Conservation (phyloP, 2,113 vertebrate genomes). For the human (Homo sapiens) region GRCh38 chr19:6455001-6455500, state of each 20-base stretch:
- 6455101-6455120: not conserved
- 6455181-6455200: not conserved
- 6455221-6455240: not conserved
- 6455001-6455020: not conserved
- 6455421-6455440: not conserved
- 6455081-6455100: not conserved
- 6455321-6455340: not conserved
- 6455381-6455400: not conserved
- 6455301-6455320: not conserved
- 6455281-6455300: not conserved
- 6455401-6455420: not conserved
- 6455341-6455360: not conserved
- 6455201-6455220: not conserved
- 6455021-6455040: not conserved
- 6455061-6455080: not conserved
- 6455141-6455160: not conserved
- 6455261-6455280: not conserved
- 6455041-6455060: not conserved
- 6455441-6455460: not conserved
- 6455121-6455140: not conserved
- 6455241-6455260: not conserved
- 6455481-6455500: not conserved
- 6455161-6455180: not conserved
- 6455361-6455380: not conserved
- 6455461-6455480: not conserved